phyloP scores from a whole-genome alignment of 2,888 invertebrate species.

The Hirtodrosophila cameraria region DNA sequence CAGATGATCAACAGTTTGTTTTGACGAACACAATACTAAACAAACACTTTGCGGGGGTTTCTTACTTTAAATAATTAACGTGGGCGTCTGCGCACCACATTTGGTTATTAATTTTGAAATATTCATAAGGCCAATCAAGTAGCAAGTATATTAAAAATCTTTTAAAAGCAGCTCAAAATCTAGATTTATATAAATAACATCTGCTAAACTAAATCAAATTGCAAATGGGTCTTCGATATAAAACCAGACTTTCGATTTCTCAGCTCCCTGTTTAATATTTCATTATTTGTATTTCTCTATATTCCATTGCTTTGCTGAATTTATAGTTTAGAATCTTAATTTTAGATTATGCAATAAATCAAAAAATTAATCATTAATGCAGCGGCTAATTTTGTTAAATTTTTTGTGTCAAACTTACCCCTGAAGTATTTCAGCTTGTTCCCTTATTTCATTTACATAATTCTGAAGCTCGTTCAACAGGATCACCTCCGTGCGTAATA shows the following conservation, averaged over 20 bases:
- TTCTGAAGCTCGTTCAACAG: conserved; percentile 74
- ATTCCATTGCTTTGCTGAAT: too few relatives aligned
- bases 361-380: too few relatives aligned
- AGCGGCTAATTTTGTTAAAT: neutral
- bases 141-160: too few relatives aligned
- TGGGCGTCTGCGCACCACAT: conserved; percentile 16
- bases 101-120: conserved; percentile 33
- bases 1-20: conserved; percentile 17
- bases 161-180: too few relatives aligned
- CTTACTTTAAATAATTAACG: neutral
- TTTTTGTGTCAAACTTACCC: conserved; percentile 51
- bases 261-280: conserved; percentile 13
- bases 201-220: conserved; percentile 17
- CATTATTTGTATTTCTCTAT: neutral
- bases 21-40: conserved; percentile 6
- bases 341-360: too few relatives aligned
- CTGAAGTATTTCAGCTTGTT: conserved; percentile 72
- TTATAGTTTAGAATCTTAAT: too few relatives aligned
- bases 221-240: neutral
- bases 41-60: conserved; percentile 30
- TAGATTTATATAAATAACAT: too few relatives aligned
- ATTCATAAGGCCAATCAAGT: conserved; percentile 26
- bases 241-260: conserved; percentile 16
- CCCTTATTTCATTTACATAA: conserved; percentile 72
- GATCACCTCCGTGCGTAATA: conserved; percentile 74